Conservation (phyloP, 2,113 vertebrate genomes). For the Silurus glanis region DNA sequence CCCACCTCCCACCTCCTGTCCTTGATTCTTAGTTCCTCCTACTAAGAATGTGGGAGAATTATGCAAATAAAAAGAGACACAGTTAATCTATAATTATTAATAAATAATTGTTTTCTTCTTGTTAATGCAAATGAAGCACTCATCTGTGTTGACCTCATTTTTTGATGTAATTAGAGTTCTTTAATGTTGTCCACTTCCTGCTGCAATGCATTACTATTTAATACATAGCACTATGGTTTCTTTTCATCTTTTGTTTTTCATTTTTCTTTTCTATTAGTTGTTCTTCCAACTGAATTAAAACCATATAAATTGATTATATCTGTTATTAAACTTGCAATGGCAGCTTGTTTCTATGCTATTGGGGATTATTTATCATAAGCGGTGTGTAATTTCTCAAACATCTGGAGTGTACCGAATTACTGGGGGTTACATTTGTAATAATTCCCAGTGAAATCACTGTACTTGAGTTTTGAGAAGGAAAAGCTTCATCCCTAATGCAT, state of each 20-base stretch:
- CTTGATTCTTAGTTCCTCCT: not conserved
- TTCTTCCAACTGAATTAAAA: not conserved
- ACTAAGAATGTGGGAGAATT: not conserved
- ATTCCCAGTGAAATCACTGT: not conserved
- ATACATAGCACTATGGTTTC: not conserved
- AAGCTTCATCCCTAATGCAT: not conserved
- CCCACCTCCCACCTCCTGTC: too few relatives aligned
- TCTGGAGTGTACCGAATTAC: not conserved
- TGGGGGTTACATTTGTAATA: not conserved
- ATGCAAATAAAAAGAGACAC: not conserved
- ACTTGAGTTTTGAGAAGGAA: not conserved
- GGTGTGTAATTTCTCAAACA: constrained; percentile 3
- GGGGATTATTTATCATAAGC: not conserved
- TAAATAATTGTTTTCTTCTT: not conserved
- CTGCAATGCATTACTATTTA: not conserved
- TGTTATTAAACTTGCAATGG: not conserved
- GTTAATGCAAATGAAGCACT: not conserved
- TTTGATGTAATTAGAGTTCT: not conserved
- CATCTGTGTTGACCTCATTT: not conserved
- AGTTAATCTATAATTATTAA: not conserved
- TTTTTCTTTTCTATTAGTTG: not conserved
- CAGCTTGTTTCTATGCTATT: not conserved
- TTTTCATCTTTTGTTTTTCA: not conserved
- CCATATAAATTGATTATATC: not conserved
- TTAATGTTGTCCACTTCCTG: not conserved